Percentiles rank a stretch among this genome's conserved stretches.
Conservation (phyloP, 1,140 invertebrate genomes). For the Neotoxoptera formosana region DNA sequence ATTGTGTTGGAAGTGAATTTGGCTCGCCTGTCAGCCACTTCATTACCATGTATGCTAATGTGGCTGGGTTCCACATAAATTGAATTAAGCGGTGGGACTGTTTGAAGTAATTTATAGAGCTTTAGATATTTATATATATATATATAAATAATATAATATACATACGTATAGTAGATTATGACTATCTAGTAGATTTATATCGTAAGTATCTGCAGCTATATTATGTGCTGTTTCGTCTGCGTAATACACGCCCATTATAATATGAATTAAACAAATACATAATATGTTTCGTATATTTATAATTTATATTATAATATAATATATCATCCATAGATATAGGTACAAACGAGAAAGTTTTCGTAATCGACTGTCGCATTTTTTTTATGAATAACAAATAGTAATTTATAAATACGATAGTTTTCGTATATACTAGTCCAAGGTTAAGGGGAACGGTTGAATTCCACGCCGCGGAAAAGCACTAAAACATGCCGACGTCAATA, state of each 20-base stretch:
- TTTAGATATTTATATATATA: too few species aligned
- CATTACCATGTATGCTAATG: too few species aligned
- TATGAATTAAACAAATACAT: background rate
- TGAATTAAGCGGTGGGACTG: too few species aligned
- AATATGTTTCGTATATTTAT: background rate
- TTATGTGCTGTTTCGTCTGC: background rate
- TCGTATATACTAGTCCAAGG: background rate
- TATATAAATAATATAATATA: background rate
- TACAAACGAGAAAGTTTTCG: constrained; percentile 9
- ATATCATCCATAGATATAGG: background rate
- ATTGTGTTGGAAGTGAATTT: too few species aligned
- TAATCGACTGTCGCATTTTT: background rate
- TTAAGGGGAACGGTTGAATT: background rate
- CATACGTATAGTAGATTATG: too few species aligned
- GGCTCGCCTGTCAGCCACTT: too few species aligned
- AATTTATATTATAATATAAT: background rate
- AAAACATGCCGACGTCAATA: background rate
- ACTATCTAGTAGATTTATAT: background rate
- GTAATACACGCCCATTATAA: background rate
- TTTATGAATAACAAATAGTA: constrained; percentile 2
- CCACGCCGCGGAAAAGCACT: background rate
- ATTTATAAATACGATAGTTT: background rate
- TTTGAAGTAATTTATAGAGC: too few species aligned
- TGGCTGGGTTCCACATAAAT: too few species aligned
- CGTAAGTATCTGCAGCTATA: background rate